Evolutionary conservation across 2,113 vertebrate genomes (phyloP).

Genomic region (Mormoops blainvillei): DNA sequence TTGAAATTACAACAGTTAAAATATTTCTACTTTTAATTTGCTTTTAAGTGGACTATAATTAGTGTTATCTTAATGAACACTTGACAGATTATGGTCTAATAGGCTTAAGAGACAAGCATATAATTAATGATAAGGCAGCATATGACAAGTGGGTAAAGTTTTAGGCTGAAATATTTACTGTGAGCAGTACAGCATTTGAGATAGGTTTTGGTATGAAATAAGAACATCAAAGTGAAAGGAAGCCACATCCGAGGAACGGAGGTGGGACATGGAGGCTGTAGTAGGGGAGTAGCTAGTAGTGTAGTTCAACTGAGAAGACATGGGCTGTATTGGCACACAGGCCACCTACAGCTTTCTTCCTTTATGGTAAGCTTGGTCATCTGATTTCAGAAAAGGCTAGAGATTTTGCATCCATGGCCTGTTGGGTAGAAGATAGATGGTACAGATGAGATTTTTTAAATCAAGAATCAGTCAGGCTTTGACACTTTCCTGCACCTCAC

Average conservation of each 20-base stretch:
- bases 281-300: not conserved
- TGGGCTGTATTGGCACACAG: not conserved
- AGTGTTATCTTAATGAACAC: not conserved
- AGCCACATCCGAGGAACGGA: not conserved
- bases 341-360: not conserved
- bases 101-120: not conserved
- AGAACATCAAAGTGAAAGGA: not conserved
- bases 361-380: not conserved
- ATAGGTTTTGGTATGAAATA: not conserved
- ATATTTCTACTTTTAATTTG: not conserved
- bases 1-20: constrained; percentile 6
- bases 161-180: not conserved
- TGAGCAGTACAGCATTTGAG: not conserved
- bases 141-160: not conserved
- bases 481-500: not conserved
- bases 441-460: not conserved
- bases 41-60: not conserved
- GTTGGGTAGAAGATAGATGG: not conserved
- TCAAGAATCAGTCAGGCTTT: not conserved
- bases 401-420: not conserved
- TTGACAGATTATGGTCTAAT: not conserved
- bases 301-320: not conserved
- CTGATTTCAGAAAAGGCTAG: not conserved
- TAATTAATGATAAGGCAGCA: not conserved
- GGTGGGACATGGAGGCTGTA: not conserved